Percentiles rank a stretch among this genome's conserved stretches.
Conservation (phyloP, 2,113 vertebrate species). For the Orycteropus afer region DNA sequence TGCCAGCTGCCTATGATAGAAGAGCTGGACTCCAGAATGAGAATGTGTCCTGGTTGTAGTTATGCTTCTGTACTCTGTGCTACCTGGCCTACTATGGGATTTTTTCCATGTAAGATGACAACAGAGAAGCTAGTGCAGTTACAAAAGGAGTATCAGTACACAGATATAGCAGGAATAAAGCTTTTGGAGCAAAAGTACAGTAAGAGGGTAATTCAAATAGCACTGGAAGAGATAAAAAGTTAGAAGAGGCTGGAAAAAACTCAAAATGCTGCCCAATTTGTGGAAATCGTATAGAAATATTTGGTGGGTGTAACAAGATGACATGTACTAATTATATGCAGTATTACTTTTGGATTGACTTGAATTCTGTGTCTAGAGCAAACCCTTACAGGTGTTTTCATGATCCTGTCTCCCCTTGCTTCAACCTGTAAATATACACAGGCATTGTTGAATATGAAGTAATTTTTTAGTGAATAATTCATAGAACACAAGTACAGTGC, state of each 20-base stretch:
- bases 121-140: slow-evolving; percentile 89
- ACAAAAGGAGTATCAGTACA: slow-evolving; percentile 88
- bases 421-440: slow-evolving; percentile 86
- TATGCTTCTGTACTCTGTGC: slow-evolving; percentile 97
- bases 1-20: slow-evolving; percentile 95
- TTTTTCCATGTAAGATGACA: slow-evolving; percentile 91
- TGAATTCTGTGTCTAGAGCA: slow-evolving; percentile 78
- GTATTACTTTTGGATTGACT: slow-evolving; percentile 94
- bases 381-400: slow-evolving; percentile 92
- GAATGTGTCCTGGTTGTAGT: slow-evolving; percentile 93
- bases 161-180: slow-evolving; percentile 81
- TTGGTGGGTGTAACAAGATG: slow-evolving; percentile 95
- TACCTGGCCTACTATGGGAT: slow-evolving; percentile 95
- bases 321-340: slow-evolving; percentile 90
- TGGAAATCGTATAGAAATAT: slow-evolving; percentile 88
- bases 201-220: slow-evolving; percentile 91
- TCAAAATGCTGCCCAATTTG: slow-evolving; percentile 93
- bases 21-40: slow-evolving; percentile 95
- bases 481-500: neutral
- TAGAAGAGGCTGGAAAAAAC: slow-evolving; percentile 92
- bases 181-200: slow-evolving; percentile 92
- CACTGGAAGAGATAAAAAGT: slow-evolving; percentile 91
- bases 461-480: neutral
- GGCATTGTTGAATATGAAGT: neutral
- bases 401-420: slow-evolving; percentile 89